These are phyloP conservation scores for Dicaeum eximium DNA, from an alignment of 2,113 vertebrate species.

Conservation along the genomic window DNA sequence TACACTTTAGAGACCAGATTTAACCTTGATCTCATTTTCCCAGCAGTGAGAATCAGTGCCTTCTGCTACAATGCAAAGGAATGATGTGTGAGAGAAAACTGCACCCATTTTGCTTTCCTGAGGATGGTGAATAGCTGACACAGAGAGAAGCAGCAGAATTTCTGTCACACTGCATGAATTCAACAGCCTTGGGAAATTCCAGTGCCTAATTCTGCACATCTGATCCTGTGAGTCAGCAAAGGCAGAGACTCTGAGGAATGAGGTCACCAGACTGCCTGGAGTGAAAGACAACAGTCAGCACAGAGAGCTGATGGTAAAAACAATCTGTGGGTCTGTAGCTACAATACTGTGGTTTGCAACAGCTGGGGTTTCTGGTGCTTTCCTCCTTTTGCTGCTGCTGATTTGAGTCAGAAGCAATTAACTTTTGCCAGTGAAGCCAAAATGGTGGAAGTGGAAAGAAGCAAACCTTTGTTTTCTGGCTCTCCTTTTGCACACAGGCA, in stretches of 20 bases:
- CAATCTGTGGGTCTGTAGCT: not conserved
- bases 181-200: not conserved
- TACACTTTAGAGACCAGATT: constrained; percentile 10
- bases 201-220: not conserved
- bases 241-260: not conserved
- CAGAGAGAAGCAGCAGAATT: not conserved
- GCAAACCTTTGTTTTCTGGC: not conserved
- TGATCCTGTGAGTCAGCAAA: not conserved
- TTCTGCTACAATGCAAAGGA: not conserved
- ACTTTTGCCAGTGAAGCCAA: not conserved
- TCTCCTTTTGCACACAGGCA: not conserved
- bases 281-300: not conserved
- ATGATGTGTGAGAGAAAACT: not conserved
- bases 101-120: not conserved
- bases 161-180: not conserved
- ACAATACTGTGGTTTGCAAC: not conserved
- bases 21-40: constrained; percentile 45
- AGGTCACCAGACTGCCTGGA: not conserved
- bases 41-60: not conserved
- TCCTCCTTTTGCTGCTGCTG: not conserved
- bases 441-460: not conserved
- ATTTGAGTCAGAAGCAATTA: not conserved
- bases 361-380: not conserved
- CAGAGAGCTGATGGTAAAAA: not conserved
- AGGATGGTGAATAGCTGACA: not conserved